phyloP scores from a whole-genome alignment of 2,113 vertebrate genomes.

The Oncorhynchus nerka region DNA sequence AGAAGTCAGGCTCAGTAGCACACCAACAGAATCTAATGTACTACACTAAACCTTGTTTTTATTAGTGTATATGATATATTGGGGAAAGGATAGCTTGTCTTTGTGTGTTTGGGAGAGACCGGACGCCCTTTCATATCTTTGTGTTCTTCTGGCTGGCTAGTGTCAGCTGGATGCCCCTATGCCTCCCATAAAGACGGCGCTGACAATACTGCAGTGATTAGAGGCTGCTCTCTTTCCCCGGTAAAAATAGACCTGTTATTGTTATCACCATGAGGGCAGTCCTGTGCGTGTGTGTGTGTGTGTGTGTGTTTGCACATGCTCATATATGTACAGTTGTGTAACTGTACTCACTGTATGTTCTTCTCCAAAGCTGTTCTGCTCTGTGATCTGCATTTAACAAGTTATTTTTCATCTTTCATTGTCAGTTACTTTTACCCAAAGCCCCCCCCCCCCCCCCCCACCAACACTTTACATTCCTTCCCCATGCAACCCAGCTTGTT shows the following conservation, averaged over 20 bases:
- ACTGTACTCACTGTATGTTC: neutral
- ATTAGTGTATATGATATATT: neutral
- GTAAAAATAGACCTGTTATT: slow-evolving; percentile 41
- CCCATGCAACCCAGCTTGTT: slow-evolving; percentile 39
- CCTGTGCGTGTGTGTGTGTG: neutral
- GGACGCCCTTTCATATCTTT: neutral
- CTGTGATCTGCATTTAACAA: slow-evolving; percentile 38
- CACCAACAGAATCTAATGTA: no score
- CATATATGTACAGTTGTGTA: neutral
- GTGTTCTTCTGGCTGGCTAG: neutral
- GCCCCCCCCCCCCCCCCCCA: neutral
- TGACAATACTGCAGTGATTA: slow-evolving; percentile 45
- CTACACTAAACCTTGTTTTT: no score
- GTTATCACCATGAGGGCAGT: slow-evolving; percentile 33
- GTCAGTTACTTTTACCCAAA: slow-evolving; percentile 47
- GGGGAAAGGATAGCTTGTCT: neutral
- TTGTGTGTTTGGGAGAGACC: neutral
- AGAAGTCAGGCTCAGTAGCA: no score
- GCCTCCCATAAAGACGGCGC: slow-evolving; percentile 22
- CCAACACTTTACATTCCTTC: slow-evolving; percentile 19
- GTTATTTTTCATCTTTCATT: slow-evolving; percentile 50
- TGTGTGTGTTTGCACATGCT: neutral
- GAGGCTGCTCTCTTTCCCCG: slow-evolving; percentile 25
- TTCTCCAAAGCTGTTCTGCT: slow-evolving; percentile 9
- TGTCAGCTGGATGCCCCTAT: slow-evolving; percentile 4